Evolutionary conservation across 2,113 vertebrate species (phyloP), one percentile per base, ranked within the genome.

Genomic region (Cyprinodon brontotheroides): DNA sequence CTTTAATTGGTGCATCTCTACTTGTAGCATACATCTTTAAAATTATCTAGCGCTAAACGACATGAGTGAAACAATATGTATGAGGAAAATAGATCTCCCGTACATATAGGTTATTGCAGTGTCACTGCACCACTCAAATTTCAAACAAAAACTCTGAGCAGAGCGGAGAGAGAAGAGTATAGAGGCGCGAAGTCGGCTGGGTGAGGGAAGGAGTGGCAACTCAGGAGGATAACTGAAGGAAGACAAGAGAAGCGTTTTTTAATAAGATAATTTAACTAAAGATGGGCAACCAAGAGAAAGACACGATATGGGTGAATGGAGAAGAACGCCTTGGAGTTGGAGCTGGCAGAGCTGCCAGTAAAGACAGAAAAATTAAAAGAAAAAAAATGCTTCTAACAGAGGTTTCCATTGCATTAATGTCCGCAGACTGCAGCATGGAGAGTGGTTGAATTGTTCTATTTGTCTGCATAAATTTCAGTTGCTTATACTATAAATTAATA

Each of bases 101-200:
- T 29, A 29, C 88, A 92, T 90, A 89, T 91, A 86, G 87, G 86
- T 90, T 89, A 89, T 84, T 89, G 89, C 88, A 87, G 91, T 88
- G 79, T 89, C 85, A 89, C 85, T 88, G 89, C 87, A 91, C 83
- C 90, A 90, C 84, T 88, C 86, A 87, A 89, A 92, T 92, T 89
- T 91, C 86, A 91, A 92, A 91, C 81, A 78, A 88, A 89, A 91
- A 92, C 81, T 81, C 86, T 90, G 86, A 91, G 87, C 85, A 85
- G 86, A 87, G 87, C 85, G 84, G 86, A 87, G 86, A 74, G 82
- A 85, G 83, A 75, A 65, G 82, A 83, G 78, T 22, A 77, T 65
- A 67, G 66, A 78, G 76, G 61, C 61, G 47, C 71, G 40, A 78
- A 82, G 75, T 70, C 61, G 59, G 77, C 41, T 11, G 78, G 70